These are phyloP conservation scores for Eupithecia abbreviata DNA, from an alignment of 2,888 invertebrate genomes.

Conservation along the genomic window DNA sequence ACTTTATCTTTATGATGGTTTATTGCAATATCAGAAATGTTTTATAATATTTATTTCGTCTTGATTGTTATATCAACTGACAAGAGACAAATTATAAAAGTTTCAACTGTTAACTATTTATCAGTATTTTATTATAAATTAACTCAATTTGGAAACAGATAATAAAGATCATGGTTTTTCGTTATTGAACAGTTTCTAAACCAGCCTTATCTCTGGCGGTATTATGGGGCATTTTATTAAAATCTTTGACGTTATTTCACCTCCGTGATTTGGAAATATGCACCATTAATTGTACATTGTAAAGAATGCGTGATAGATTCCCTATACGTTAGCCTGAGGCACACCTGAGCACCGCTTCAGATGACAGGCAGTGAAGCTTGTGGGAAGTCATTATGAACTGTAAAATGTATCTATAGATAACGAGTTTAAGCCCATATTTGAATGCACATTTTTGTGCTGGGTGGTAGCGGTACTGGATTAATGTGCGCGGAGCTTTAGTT, in stretches of 20 bases:
- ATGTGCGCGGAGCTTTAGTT: background rate
- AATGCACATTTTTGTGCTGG: too few species aligned
- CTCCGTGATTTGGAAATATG: constrained; percentile 28
- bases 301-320: constrained; percentile 39
- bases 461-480: too few species aligned
- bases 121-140: background rate
- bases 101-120: background rate
- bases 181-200: background rate
- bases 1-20: background rate
- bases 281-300: constrained; percentile 33
- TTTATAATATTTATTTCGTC: background rate
- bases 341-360: too few species aligned
- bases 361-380: too few species aligned
- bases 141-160: background rate
- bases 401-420: too few species aligned
- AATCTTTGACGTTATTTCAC: constrained; percentile 15
- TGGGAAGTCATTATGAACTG: too few species aligned
- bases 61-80: background rate
- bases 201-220: background rate
- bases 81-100: background rate
- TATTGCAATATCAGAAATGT: background rate
- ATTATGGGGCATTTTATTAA: background rate
- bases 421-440: too few species aligned
- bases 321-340: constrained; percentile 27
- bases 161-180: constrained; percentile 16